Base-by-base conservation (phyloP, 2,888 invertebrate species). In the Drosophila fulvimacula region DNA sequence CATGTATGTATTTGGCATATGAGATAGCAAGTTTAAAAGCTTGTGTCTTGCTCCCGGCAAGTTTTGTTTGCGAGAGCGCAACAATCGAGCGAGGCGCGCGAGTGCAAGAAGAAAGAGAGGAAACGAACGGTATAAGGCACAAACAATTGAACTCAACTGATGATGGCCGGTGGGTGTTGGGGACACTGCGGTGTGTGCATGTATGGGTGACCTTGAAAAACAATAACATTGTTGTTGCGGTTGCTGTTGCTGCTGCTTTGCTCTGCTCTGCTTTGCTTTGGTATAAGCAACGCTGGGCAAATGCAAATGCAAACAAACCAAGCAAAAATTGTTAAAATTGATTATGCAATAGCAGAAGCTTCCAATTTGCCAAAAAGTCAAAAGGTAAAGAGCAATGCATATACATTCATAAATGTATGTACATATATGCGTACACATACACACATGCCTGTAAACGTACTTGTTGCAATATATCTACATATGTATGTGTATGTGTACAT, bases 141-240 rank as follows among this genome's bases (percentile, higher is more conserved):
- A 80, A 48, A 80, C 77, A 78, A 76, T 69, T 76, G 72, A 78
- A 78, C 76, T 55, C 52, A 78, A 76, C 68, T 57, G 71, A 64
- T 71, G 79, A 65, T 53, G 59, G 58, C 39, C 57, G 63, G 62
- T 68, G 61, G 66, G 76, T 78, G 65, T 76, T 61, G 66, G 64
- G 73, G 80, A 66, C 62, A 42, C 42, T 73, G 68, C 5, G 68
- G 55, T 19, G 57, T 63, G 34, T 74, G 60, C 51, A 21, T 73
- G 73, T 79, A 57, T 76, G 19, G 44, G 78, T 83, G 83, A 83
- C 83, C 83, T 83, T 83, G 83, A 83, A 75, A 82, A 83, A 82
- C 71, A 82, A 85, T 85, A 85, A 81, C 74, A 82, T 81, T 79
- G 70, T 77, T 81, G 71, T 80, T 63, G 59, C 61, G 58, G 62